Base-by-base conservation (phyloP, 92 coral and sea anemone species). In the Zoanthus sociatus region DNA sequence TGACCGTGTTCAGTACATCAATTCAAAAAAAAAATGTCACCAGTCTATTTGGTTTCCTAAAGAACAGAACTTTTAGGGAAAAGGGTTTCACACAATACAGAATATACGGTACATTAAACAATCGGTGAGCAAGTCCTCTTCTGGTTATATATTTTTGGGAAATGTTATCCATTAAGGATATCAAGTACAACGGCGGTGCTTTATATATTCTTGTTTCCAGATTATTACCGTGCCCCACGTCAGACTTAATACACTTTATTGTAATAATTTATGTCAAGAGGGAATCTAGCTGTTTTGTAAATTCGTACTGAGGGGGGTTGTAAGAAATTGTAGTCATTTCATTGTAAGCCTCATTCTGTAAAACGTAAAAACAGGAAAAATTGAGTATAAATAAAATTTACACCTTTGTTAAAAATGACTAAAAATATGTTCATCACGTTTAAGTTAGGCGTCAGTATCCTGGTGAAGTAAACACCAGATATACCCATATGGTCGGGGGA, bases 321-420 rank as follows among this genome's bases (percentile, higher is more conserved):
- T 21, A 2, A 17, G 32, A 66, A 66, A 17, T 66, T 66, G 71
- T 66, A 10, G 71, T 31, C 71, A 4, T 66, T 66, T 66, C 71
- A 66, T 66, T n/a, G 26, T 66, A 66, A 66, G 6, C 71, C 33
- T 66, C 71, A 66, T 66, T 66, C 8, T 66, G 71, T 66, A 66
- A 66, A 1, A 66, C 33, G 0, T 66, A 66, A 66, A 66, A 66
- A 66, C 8, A 66, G 71, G 71, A 66, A 16, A 66, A 66, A 66
- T 66, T 66, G 71, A 66, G 71, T 66, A 66, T 66, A 66, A 66
- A 66, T 66, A 66, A 66, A 66, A 66, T 66, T 66, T 66, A 66
- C 71, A 66, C 71, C 71, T 26, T 26, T 26, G 26, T 26, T 26
- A 26, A 26, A 26, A 26, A 66, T 66, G 71, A 66, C 71, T 66